phyloP scores from a whole-genome alignment of 2,797 vertebrate species.

The Miichthys miiuy region DNA sequence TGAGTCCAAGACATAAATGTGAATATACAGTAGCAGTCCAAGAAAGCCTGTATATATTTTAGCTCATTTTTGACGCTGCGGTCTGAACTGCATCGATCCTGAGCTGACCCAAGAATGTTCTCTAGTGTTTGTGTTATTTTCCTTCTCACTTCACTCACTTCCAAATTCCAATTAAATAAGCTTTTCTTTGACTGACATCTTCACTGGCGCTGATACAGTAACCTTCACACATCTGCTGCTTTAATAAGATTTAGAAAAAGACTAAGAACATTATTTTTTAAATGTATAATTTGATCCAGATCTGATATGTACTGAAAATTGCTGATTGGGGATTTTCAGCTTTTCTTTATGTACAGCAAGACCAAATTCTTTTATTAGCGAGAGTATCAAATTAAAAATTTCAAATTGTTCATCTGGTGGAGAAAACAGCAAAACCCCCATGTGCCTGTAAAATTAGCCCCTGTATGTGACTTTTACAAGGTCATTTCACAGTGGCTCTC shows the following conservation, averaged over 20 bases:
- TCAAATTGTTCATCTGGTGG: constrained; percentile 39
- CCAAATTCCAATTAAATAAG: constrained; percentile 17
- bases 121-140: constrained; percentile 7
- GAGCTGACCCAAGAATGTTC: constrained; percentile 2
- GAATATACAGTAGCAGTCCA: constrained; percentile 7
- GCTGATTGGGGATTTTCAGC: constrained; percentile 27
- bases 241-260: constrained; percentile 42
- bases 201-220: background rate
- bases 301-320: constrained; percentile 40
- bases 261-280: constrained; percentile 47
- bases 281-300: constrained; percentile 55
- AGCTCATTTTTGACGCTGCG: constrained; percentile 2
- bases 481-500: constrained; percentile 46
- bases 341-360: constrained; percentile 1
- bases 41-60: background rate
- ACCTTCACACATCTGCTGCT: constrained; percentile 50
- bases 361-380: constrained; percentile 31
- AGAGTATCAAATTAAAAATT: constrained; percentile 48
- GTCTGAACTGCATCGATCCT: background rate
- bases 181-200: constrained; percentile 27
- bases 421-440: constrained; percentile 23
- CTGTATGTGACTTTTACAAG: constrained; percentile 58
- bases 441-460: constrained; percentile 45
- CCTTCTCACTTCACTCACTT: constrained; percentile 3
- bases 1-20: constrained; percentile 1